Conservation (phyloP, 1,140 invertebrate genomes). For the Drosophila sp. region DNA sequence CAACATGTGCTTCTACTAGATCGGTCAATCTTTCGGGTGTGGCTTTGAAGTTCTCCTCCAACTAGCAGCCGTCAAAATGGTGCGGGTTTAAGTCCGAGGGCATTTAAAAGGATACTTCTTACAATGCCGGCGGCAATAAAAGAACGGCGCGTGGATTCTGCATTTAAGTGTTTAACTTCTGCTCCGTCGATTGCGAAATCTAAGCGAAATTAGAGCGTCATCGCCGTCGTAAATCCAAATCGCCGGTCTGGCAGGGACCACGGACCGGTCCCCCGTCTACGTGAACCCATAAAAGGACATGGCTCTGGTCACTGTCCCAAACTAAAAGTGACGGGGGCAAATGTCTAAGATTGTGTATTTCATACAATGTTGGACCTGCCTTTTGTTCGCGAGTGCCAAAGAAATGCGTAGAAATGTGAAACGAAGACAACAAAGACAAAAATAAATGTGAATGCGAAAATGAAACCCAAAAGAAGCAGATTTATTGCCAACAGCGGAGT, state of each 20-base stretch:
- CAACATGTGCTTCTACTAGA: conserved; percentile 57
- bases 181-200: conserved; percentile 66
- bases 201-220: conserved; percentile 71
- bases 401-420: conserved; percentile 68
- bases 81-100: neutral
- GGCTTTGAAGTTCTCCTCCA: neutral
- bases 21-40: conserved; percentile 13
- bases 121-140: conserved; percentile 51
- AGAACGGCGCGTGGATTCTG: conserved; percentile 36
- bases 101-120: conserved; percentile 20
- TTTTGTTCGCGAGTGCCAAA: conserved; percentile 55
- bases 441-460: conserved; percentile 10
- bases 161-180: conserved; percentile 48
- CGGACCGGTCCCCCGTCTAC: conserved; percentile 42
- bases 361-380: conserved; percentile 66
- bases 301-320: conserved; percentile 19
- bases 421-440: conserved; percentile 29
- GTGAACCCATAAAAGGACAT: conserved; percentile 71
- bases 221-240: conserved; percentile 69
- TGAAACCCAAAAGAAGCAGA: conserved; percentile 48
- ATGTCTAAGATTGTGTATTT: conserved; percentile 42
- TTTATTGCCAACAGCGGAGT: conserved; percentile 78
- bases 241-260: conserved; percentile 37
- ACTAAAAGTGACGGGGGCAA: conserved; percentile 27
- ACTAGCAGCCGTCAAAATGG: neutral